phyloP scores from a whole-genome alignment of 2,113 vertebrate species.

The Prietella phreatophila region DNA sequence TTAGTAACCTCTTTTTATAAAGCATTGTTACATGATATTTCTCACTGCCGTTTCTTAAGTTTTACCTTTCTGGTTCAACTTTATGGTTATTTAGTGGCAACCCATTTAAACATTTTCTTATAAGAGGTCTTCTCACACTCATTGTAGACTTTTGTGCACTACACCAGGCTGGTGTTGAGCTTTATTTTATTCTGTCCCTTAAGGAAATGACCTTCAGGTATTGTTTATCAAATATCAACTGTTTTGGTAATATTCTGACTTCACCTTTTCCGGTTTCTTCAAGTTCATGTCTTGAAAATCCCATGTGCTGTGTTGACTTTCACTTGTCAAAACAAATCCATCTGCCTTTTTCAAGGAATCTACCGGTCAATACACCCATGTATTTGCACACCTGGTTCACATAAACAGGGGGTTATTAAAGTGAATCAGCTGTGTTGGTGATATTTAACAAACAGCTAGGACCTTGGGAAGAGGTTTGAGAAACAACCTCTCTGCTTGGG shows the following conservation, averaged over 20 bases:
- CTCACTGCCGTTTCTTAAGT: not conserved
- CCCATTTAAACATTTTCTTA: not conserved
- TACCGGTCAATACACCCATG: not conserved
- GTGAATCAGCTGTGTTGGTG: not conserved
- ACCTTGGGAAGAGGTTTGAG: not conserved
- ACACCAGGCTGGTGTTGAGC: not conserved
- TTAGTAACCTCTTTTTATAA: not conserved
- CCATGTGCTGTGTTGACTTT: not conserved
- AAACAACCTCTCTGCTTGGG: not conserved
- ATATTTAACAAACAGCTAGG: not conserved
- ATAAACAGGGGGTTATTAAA: not conserved
- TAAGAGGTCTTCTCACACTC: not conserved
- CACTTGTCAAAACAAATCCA: not conserved
- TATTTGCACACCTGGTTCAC: slow-evolving; percentile 3
- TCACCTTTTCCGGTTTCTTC: not conserved
- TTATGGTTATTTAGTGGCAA: not conserved
- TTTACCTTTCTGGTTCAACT: not conserved
- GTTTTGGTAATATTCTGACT: not conserved
- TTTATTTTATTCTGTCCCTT: not conserved
- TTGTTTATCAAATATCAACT: not conserved
- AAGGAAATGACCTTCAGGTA: not conserved
- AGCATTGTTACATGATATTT: not conserved
- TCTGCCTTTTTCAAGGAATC: not conserved
- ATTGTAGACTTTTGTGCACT: not conserved
- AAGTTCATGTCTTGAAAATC: not conserved